Evolutionary conservation across 2,888 invertebrate species (phyloP).

Genomic region (Drosophila neotestacea): DNA sequence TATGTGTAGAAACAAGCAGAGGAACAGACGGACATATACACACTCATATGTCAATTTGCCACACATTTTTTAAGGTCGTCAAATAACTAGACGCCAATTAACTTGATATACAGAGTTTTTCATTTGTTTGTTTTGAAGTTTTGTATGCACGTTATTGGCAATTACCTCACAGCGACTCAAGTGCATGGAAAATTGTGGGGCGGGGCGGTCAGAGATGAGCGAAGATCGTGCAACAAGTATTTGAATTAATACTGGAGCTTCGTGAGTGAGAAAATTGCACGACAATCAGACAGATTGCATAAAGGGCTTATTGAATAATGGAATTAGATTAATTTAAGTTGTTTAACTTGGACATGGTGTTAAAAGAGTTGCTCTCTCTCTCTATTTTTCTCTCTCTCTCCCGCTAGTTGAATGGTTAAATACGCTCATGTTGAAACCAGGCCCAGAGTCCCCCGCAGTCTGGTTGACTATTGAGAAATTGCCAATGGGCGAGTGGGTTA

Average conservation of each 20-base stretch:
- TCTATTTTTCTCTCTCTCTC: background rate
- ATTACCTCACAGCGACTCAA: conserved; percentile 42
- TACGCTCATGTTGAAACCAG: conserved; percentile 18
- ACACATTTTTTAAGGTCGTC: conserved; percentile 70
- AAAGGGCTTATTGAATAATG: conserved; percentile 5
- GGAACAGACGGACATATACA: conserved; percentile 11
- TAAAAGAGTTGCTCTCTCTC: background rate
- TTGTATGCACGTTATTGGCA: conserved; percentile 26
- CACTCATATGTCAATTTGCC: conserved; percentile 53
- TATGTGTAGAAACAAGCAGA: conserved; percentile 24
- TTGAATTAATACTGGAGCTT: background rate
- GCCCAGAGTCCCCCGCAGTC: conserved; percentile 8
- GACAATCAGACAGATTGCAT: background rate
- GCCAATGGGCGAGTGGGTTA: conserved; percentile 48
- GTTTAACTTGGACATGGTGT: conserved; percentile 1
- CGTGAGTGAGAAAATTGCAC: conserved; percentile 10
- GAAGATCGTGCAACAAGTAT: conserved; percentile 8
- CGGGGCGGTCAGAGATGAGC: conserved; percentile 31
- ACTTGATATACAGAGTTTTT: conserved; percentile 37
- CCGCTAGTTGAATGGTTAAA: background rate
- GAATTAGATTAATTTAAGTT: conserved; percentile 11
- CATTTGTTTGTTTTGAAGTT: conserved; percentile 22
- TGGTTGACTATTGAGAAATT: conserved; percentile 51
- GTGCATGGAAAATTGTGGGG: conserved; percentile 57
- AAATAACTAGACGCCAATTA: conserved; percentile 72